phyloP scores from a whole-genome alignment of 30 jellyfish, hydroid and myxozoan genomes.

The Pelagia noctiluca region DNA sequence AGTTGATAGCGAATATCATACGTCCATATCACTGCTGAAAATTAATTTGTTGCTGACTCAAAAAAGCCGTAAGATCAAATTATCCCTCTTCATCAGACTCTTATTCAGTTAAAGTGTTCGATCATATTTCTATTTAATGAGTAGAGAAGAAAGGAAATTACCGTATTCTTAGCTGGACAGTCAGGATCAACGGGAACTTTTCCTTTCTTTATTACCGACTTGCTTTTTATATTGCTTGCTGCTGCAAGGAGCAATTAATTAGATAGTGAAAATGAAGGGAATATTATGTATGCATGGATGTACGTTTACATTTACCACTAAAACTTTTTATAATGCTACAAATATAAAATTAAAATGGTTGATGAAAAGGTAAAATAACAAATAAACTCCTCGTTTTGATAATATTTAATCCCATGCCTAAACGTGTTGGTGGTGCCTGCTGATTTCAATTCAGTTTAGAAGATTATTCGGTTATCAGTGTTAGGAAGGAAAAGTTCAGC shows the following conservation, averaged over 20 bases:
- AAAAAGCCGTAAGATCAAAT: too few relatives aligned
- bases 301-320: neutral
- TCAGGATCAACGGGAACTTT: slow-evolving; percentile 90
- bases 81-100: neutral
- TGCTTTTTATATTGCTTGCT: slow-evolving; percentile 21
- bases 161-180: slow-evolving; percentile 77
- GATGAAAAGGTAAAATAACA: neutral
- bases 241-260: neutral
- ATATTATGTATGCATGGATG: too few relatives aligned
- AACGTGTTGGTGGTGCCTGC: too few relatives aligned
- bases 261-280: neutral
- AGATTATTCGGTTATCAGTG: too few relatives aligned
- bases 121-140: too few relatives aligned
- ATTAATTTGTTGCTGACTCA: neutral
- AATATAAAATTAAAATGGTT: too few relatives aligned
- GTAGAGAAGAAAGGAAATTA: neutral
- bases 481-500: too few relatives aligned
- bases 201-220: slow-evolving; percentile 80
- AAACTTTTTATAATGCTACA: neutral
- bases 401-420: too few relatives aligned
- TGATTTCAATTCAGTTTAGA: too few relatives aligned
- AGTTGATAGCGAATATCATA: neutral
- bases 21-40: neutral
- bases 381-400: too few relatives aligned
- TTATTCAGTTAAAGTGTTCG: too few relatives aligned